Percentiles rank a stretch among this genome's conserved stretches.
Conservation (phyloP, 2,797 vertebrate species). For the Spinus pinus region DNA sequence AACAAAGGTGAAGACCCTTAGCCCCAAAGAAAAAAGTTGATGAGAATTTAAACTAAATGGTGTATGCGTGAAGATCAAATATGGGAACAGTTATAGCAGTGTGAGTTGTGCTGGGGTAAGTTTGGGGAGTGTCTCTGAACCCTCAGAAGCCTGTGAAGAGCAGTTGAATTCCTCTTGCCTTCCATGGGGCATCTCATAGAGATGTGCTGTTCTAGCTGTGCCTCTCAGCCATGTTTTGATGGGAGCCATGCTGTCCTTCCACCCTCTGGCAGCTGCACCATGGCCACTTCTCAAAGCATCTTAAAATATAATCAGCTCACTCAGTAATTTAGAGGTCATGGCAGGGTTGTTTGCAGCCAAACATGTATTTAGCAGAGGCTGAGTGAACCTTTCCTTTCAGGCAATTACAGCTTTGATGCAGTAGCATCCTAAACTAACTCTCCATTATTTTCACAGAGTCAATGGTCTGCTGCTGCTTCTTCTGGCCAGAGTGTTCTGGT, state of each 20-base stretch:
- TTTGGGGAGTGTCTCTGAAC: neutral
- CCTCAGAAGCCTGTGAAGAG: neutral
- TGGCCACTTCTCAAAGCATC: neutral
- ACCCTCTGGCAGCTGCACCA: neutral
- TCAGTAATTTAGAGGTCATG: neutral
- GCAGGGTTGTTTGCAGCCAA: neutral
- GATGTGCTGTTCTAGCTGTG: neutral
- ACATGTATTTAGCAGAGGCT: neutral
- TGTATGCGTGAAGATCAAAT: too few species aligned
- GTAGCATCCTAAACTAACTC: neutral
- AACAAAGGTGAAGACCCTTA: too few species aligned
- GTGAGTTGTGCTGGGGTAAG: neutral
- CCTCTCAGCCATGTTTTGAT: neutral
- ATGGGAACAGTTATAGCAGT: neutral
- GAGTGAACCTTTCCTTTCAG: neutral
- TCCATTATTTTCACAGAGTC: neutral
- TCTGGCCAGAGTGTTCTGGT: neutral
- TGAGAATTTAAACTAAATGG: too few species aligned
- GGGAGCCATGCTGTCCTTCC: neutral
- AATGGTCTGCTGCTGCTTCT: neutral
- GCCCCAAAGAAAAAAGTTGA: too few species aligned
- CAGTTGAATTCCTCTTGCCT: neutral
- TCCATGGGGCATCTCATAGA: neutral
- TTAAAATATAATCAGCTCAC: slow-evolving; percentile 7
- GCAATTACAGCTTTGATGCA: neutral